Conservation (phyloP, 2,888 invertebrate species). For the Erynnis tages region DNA sequence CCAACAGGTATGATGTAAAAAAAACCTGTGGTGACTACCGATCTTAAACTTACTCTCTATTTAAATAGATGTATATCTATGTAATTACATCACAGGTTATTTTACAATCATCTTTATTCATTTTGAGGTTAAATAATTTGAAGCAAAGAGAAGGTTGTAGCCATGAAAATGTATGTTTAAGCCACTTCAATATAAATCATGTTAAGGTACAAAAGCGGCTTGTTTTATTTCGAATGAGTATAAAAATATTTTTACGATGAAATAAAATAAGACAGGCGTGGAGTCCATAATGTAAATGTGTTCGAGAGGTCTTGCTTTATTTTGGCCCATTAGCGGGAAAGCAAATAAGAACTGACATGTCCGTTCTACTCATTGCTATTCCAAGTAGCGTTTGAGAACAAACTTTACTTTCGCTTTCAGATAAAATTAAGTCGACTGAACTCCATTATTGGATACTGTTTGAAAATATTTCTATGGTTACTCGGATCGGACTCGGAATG, state of each 20-base stretch:
- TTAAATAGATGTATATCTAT: no score
- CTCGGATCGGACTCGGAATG: no score
- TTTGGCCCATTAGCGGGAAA: slow-evolving; percentile 23
- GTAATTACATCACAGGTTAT: no score
- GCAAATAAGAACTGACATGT: slow-evolving; percentile 28
- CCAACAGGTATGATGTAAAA: no score
- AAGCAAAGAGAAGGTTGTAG: no score
- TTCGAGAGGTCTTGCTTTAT: slow-evolving; percentile 16
- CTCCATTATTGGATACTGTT: background rate
- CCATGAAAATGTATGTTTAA: no score
- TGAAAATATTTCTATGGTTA: no score
- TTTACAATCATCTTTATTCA: no score
- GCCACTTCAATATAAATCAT: no score
- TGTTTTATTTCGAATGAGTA: slow-evolving; percentile 1
- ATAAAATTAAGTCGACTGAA: slow-evolving; percentile 22
- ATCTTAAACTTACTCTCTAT: no score
- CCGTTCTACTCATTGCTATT: slow-evolving; percentile 22
- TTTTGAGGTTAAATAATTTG: no score
- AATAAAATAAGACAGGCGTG: slow-evolving; percentile 39
- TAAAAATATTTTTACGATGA: slow-evolving; percentile 36
- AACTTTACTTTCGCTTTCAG: slow-evolving; percentile 19
- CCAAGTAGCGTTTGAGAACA: slow-evolving; percentile 17
- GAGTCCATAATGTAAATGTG: slow-evolving; percentile 25
- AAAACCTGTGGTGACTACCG: no score
- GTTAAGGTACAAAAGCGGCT: background rate